These are phyloP conservation scores for Eudasyphora cyanicolor DNA, from an alignment of 2,888 invertebrate species.

Conservation along the genomic window DNA sequence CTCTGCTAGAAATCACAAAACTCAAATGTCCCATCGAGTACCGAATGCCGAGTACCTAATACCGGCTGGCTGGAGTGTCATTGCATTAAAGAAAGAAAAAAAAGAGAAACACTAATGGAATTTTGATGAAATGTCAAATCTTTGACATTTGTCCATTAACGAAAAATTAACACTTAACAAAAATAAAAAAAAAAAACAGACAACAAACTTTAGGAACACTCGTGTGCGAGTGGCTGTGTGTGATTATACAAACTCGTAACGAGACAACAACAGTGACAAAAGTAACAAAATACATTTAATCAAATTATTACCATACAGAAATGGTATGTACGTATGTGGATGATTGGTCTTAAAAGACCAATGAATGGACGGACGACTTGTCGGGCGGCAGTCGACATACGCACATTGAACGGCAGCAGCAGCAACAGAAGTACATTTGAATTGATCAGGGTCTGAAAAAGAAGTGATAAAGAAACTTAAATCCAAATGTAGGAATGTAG, in stretches of 20 bases:
- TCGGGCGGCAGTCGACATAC: not conserved
- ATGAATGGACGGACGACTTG: not conserved
- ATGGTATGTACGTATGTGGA: not conserved
- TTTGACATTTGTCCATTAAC: conserved; percentile 62
- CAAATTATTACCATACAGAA: conserved; percentile 39
- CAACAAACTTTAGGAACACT: not conserved
- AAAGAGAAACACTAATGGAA: conserved; percentile 56
- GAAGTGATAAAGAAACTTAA: conserved; percentile 61
- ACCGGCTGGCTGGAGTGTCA: conserved; percentile 44
- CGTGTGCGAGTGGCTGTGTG: not conserved
- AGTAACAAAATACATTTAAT: conserved; percentile 36
- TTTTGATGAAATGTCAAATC: conserved; percentile 63
- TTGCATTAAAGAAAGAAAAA: conserved; percentile 20
- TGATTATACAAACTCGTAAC: conserved; percentile 33
- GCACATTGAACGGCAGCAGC: conserved; percentile 47
- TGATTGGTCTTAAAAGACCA: not conserved
- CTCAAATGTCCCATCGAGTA: conserved; percentile 21
- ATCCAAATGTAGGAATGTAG: conserved; percentile 19
- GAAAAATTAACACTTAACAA: conserved; percentile 59
- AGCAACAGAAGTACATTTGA: conserved; percentile 55
- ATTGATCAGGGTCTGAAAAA: conserved; percentile 57
- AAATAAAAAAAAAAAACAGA: not conserved
- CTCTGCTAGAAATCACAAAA: conserved; percentile 58
- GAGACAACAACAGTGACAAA: conserved; percentile 19
- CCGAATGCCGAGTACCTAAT: too few species aligned